Base-by-base conservation (phyloP, 2,888 invertebrate genomes). In the Drosophila longiperda region DNA sequence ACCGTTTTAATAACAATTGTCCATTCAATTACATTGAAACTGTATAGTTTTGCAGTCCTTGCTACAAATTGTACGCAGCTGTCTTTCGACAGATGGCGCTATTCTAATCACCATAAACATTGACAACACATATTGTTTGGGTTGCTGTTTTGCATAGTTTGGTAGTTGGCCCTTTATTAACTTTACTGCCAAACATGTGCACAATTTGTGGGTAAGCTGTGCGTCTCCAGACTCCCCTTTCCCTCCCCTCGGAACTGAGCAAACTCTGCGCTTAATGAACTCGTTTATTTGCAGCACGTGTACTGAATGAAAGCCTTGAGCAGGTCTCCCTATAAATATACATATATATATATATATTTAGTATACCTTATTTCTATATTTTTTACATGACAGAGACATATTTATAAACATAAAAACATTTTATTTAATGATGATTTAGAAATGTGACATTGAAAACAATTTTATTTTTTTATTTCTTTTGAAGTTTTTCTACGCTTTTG, bases 241-340 rank as follows among this genome's bases (percentile, higher is more conserved):
- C 20, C 5, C 17, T 26, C 17, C 0, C 4, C 1, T 5, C 29
- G 29, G 29, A 29, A 29, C 26, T 26, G 5, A 5, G 26, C 12
- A 20, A 15, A 36, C 52, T 60, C 26, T 57, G 59, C 68, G 67
- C 73, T 74, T 89, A 87, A 87, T 85, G 87, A 89, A 89, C 89
- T 89, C 82, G 89, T 85, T 87, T 81, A 89, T 87, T 79, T 73
- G 72, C 77, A 75, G 87, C 82, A 84, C 86, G 89, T 89, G 89
- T 59, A 63, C 71, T 42, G 89, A 75, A 86, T 87, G 70, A 79
- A 79, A 57, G 50, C 54, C 61, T 64, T 65, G 49, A 62, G 38
- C 23, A 29, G 20, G 33, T 57, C 33, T 6, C 55, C 42, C 50
- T 23, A 45, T 50, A 54, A 23, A 50, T 48, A 61, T 34, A 53